These are phyloP conservation scores for Kryptolebias ocellatus DNA, from an alignment of 2,797 vertebrate species.

Conservation along the genomic window DNA sequence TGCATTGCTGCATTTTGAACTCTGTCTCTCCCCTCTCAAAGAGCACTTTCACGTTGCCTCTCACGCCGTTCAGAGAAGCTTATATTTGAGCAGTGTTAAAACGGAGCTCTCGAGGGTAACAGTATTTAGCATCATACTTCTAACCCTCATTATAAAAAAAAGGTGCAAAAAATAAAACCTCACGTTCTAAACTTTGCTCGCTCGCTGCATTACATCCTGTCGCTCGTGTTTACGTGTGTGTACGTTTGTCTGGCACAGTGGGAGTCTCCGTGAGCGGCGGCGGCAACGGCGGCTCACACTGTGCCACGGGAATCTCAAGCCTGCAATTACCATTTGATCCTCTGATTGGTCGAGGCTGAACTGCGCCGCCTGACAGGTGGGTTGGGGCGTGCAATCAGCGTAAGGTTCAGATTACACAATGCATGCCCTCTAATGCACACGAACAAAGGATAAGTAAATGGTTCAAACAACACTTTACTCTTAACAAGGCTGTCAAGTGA, in stretches of 20 bases:
- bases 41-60: slow-evolving; percentile 19
- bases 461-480: slow-evolving; percentile 36
- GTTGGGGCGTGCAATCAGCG: slow-evolving; percentile 25
- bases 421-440: slow-evolving; percentile 7
- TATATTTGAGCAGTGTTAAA: slow-evolving; percentile 57
- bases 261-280: slow-evolving; percentile 9
- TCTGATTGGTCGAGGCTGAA: slow-evolving; percentile 42
- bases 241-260: slow-evolving; percentile 14
- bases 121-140: slow-evolving; percentile 49
- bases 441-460: slow-evolving; percentile 21
- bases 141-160: slow-evolving; percentile 44
- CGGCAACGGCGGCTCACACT: slow-evolving; percentile 29
- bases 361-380: slow-evolving; percentile 16
- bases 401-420: slow-evolving; percentile 13
- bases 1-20: slow-evolving; percentile 23
- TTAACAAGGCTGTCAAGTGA: slow-evolving; percentile 4
- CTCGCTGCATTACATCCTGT: slow-evolving; percentile 10
- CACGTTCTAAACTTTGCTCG: slow-evolving; percentile 34
- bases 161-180: slow-evolving; percentile 31
- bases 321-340: slow-evolving; percentile 58
- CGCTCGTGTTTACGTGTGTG: slow-evolving; percentile 12
- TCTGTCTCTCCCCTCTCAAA: slow-evolving; percentile 31
- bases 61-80: slow-evolving; percentile 40
- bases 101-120: slow-evolving; percentile 40
- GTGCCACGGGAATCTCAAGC: slow-evolving; percentile 31